Percentiles rank a stretch among this genome's conserved stretches.
phyloP scores from a whole-genome alignment of 2,888 invertebrate species.

The Unio delphinus region DNA sequence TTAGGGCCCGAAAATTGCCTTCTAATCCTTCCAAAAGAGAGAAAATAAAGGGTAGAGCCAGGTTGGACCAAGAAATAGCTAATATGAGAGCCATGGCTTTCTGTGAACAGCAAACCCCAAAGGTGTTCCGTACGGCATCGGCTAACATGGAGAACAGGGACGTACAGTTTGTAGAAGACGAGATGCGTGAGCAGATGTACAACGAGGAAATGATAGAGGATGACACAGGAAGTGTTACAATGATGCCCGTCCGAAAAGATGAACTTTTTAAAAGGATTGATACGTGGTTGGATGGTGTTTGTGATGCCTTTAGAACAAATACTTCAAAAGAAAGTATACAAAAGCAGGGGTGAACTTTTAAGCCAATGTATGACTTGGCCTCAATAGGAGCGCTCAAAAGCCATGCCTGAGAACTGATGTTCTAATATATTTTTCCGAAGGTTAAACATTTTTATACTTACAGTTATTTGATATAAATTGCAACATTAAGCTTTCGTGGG shows the following conservation, averaged over 20 bases:
- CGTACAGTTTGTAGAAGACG: slow-evolving; percentile 53
- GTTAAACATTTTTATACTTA: no score
- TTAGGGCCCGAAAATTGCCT: slow-evolving; percentile 36
- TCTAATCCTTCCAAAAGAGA: slow-evolving; percentile 50
- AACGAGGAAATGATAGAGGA: slow-evolving; percentile 28
- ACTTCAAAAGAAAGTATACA: no score
- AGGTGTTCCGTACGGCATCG: slow-evolving; percentile 51
- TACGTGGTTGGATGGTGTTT: slow-evolving; percentile 48
- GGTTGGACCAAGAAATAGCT: slow-evolving; percentile 58
- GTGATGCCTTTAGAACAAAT: slow-evolving; percentile 10
- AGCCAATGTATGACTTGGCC: no score
- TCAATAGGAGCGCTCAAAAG: no score
- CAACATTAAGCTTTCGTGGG: no score
- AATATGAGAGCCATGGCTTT: slow-evolving; percentile 56
- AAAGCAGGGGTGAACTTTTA: no score
- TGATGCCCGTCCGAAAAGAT: slow-evolving; percentile 46
- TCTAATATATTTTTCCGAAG: no score
- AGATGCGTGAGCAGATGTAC: slow-evolving; percentile 43
- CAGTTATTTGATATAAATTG: no score
- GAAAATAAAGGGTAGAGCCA: slow-evolving; percentile 55
- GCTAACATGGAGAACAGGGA: slow-evolving; percentile 51
- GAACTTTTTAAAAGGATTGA: slow-evolving; percentile 49
- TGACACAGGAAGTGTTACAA: slow-evolving; percentile 32
- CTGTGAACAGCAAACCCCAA: slow-evolving; percentile 51
- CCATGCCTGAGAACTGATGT: no score